Base-by-base conservation (phyloP, 2,888 invertebrate genomes). In the Torymus auratus region DNA sequence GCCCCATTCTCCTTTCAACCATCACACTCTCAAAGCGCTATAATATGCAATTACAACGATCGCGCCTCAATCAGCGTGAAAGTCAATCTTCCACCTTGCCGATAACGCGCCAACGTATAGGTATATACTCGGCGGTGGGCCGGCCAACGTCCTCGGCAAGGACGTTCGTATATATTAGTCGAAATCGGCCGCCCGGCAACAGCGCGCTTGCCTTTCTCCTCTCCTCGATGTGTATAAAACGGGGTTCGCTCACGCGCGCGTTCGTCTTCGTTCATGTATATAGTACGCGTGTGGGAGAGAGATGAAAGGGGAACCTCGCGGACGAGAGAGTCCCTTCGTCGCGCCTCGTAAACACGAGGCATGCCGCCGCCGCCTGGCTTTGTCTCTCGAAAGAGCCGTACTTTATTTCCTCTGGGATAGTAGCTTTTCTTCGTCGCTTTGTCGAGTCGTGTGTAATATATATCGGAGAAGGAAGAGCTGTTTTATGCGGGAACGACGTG, bases 321-420 rank as follows among this genome's bases (percentile, higher is more conserved):
- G 60, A 53, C 58, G 65, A 1, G 20, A 1, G 20, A 61, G 52
- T 41, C 28, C 13, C n/a, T 23, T 74, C 67, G 81, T 78, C 72
- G 55, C 75, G 82, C 52, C 64, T 78, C 72, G 78, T 72, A 62
- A 78, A 23, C 82, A 82, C 82, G 75, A 82, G 82, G 68, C 69
- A 75, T 78, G 82, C 72, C 10, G 60, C 41, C 28, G 11, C 64
- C 2, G 62, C 15, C 23, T 15, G 55, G 17, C 70, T 68, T 55
- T 75, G 62, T 68, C 53, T 68, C 53, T 52, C 62, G 20, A 5
- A 23, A n/a, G 15, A 23, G 17, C 20, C 7, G 7, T 7, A 1
- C n/a, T 13, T 28, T 61, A 23, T 28, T 76, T 69, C 69, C 55
- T 61, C 17, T 52, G 14, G 20, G 12, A 64, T n/a, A n/a, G n/a